Conservation (phyloP, 2,113 vertebrate genomes). For the Datnioides undecimradiatus region DNA sequence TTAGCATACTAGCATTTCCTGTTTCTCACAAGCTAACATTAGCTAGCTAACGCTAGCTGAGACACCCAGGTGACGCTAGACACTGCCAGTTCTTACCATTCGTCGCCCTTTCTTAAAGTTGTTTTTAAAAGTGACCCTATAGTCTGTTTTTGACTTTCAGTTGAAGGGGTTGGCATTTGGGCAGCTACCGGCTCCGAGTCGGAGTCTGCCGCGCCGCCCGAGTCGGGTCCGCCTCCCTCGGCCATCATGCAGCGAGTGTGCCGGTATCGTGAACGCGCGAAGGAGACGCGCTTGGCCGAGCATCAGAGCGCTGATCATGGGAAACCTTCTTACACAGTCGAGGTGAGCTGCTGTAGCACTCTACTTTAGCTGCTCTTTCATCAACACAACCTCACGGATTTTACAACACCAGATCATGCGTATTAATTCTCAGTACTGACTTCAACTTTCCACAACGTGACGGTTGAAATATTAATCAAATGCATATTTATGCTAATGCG, state of each 20-base stretch:
- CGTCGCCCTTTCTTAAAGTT: constrained; percentile 83
- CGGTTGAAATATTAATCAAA: background rate
- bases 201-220: constrained; percentile 84
- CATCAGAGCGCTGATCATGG: background rate
- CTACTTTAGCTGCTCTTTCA: background rate
- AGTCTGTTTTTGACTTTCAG: constrained; percentile 85
- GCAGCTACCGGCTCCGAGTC: constrained; percentile 84
- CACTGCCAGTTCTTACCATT: constrained; percentile 79
- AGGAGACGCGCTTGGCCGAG: constrained; percentile 47
- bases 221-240: constrained; percentile 88
- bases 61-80: background rate
- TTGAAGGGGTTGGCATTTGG: constrained; percentile 81
- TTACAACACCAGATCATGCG: too few species aligned
- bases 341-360: background rate
- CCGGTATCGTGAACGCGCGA: constrained; percentile 76
- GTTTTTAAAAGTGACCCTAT: constrained; percentile 86
- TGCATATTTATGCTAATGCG: background rate
- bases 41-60: constrained; percentile 50
- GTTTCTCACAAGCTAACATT: constrained; percentile 54
- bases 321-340: constrained; percentile 17
- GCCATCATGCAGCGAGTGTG: constrained; percentile 86
- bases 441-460: background rate
- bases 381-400: background rate
- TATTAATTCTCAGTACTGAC: too few species aligned
- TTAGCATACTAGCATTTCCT: constrained; percentile 73